phyloP scores from a whole-genome alignment of 2,113 vertebrate species.

The Triplophysa siluroides region DNA sequence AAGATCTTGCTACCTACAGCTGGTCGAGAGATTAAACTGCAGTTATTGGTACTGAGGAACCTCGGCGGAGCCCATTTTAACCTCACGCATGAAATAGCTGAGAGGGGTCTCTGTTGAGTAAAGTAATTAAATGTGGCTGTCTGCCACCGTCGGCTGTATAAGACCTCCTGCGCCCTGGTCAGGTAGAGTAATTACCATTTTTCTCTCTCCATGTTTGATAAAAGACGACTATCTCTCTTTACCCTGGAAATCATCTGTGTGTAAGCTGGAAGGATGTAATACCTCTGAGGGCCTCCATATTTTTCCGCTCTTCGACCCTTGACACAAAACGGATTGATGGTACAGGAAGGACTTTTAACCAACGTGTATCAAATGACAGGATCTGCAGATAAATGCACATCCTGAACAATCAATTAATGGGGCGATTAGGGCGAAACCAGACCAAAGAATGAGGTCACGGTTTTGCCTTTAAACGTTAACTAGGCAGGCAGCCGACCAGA shows the following conservation, averaged over 20 bases:
- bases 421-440: not conserved
- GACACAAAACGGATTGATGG: conserved; percentile 1
- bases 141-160: conserved; percentile 29
- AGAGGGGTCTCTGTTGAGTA: conserved; percentile 29
- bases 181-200: conserved; percentile 21
- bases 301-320: conserved; percentile 52
- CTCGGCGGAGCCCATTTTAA: conserved; percentile 45
- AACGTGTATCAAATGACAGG: not conserved
- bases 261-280: conserved; percentile 56
- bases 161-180: conserved; percentile 32
- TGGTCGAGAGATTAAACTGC: conserved; percentile 42
- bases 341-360: not conserved
- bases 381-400: not conserved
- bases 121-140: conserved; percentile 52
- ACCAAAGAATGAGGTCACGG: not conserved
- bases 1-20: conserved; percentile 20
- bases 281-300: conserved; percentile 42
- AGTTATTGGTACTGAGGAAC: conserved; percentile 40
- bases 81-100: conserved; percentile 44
- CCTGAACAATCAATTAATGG: not conserved
- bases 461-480: not conserved
- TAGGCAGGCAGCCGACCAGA: not conserved
- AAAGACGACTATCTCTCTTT: conserved; percentile 43
- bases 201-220: conserved; percentile 27
- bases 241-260: conserved; percentile 53